phyloP scores from a whole-genome alignment of 37 sponge, comb jelly and placozoan species.

The Mnemiopsis leidyi region DNA sequence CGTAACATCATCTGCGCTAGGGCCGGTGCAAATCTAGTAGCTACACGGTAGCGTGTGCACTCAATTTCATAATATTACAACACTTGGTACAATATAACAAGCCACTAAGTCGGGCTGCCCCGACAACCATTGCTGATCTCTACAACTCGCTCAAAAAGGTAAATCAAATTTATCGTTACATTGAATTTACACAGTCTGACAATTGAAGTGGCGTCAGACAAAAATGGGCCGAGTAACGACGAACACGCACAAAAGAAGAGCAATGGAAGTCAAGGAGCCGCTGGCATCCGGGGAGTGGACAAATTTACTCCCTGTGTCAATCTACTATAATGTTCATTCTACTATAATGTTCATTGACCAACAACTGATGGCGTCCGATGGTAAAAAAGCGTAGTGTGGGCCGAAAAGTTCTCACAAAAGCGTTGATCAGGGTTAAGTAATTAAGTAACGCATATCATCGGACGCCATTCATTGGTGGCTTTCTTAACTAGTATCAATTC shows the following conservation, averaged over 20 bases:
- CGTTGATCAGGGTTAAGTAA: too few relatives aligned
- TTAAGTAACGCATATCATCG: too few relatives aligned
- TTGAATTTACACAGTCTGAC: background rate
- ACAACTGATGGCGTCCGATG: too few relatives aligned
- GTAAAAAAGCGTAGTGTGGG: too few relatives aligned
- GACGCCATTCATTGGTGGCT: too few relatives aligned
- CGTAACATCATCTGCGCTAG: background rate
- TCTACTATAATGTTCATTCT: background rate
- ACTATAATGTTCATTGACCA: too few relatives aligned
- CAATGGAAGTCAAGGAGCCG: too few relatives aligned
- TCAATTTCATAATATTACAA: background rate
- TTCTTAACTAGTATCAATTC: too few relatives aligned
- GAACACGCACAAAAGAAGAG: background rate
- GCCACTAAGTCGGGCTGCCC: background rate
- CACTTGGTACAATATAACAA: background rate
- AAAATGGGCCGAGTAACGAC: background rate
- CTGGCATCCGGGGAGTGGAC: too few relatives aligned
- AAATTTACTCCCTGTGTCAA: background rate
- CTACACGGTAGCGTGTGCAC: slow-evolving; percentile 60
- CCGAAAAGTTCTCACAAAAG: too few relatives aligned
- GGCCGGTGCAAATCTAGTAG: slow-evolving; percentile 45
- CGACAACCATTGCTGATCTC: background rate
- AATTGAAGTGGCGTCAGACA: background rate
- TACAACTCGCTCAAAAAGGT: background rate
- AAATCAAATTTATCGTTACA: background rate